Base-by-base conservation (phyloP, 2,113 vertebrate genomes). In the Campylomormyrus tamandua region DNA sequence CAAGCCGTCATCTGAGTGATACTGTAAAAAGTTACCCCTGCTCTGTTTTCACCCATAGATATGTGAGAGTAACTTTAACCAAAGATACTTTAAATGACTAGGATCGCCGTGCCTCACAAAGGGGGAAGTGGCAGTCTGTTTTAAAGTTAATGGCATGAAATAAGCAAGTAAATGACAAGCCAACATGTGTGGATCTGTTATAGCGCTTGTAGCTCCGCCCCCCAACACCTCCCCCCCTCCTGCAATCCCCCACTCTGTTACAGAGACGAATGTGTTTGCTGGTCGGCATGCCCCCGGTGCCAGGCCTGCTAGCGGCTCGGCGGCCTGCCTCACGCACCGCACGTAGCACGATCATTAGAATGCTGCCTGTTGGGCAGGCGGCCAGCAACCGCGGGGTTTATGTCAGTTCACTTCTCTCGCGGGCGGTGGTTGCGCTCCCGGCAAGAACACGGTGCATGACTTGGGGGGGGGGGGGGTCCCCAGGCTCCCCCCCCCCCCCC, bases 341-440 rank as follows among this genome's bases (percentile, higher is more conserved):
- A 96, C 95, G 95, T 96, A 96, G 95, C 94, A 93, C 89, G 83
- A 94, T 93, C 95, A 95, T 95, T 96, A 96, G 96, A 95, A 95
- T 92, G 94, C 93, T 92, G 94, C 94, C 93, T 92, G 88, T 91
- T 92, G 93, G 96, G 95, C 95, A 94, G 91, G 88, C 89, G 88
- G 94, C 95, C 95, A 96, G 89, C 91, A 94, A 94, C 93, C 93
- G 94, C 93, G 13, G 89, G 95, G 95, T 96, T 96, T 92, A 95
- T 88, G 93, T 89, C 91, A 93, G 95, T 95, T 95, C 94, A 95
- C 48, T 62, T 15, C 53, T 62, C 88, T 94, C 91, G 7, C 0
- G 35, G 53, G 52, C 17, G 17, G 35, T 4, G 52, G 13, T 48
- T 17, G 85, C 11, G 48, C n/a, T 80, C 31, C 35, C 15, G 2